Conservation (phyloP, 2,797 vertebrate genomes). For the Enteromius fasciolatus region DNA sequence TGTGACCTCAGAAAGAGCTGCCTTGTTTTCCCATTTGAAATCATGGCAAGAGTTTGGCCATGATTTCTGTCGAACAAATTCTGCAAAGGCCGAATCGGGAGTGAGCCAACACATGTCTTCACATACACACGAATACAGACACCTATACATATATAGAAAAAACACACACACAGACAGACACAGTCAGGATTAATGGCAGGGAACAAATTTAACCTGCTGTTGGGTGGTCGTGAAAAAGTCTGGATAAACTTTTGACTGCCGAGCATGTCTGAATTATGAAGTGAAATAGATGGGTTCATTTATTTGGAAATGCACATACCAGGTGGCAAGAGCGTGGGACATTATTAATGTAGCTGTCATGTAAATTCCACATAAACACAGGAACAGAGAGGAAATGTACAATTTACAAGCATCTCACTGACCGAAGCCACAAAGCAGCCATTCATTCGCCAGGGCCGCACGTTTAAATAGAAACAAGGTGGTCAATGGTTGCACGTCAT, state of each 20-base stretch:
- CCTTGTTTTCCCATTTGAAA: constrained; percentile 54
- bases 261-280: constrained; percentile 49
- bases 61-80: constrained; percentile 44
- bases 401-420: constrained; percentile 62
- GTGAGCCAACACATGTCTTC: constrained; percentile 5
- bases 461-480: constrained; percentile 62
- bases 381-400: constrained; percentile 60
- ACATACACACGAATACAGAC: constrained; percentile 24
- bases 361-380: constrained; percentile 63
- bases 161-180: background rate
- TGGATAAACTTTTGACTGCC: constrained; percentile 44
- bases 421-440: constrained; percentile 58
- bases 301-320: constrained; percentile 62
- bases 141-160: background rate
- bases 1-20: constrained; percentile 53
- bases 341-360: constrained; percentile 65
- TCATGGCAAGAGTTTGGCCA: constrained; percentile 35
- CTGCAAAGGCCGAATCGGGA: constrained; percentile 22
- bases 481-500: constrained; percentile 42
- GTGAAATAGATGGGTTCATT: constrained; percentile 59
- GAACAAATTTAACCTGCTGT: constrained; percentile 43
- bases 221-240: constrained; percentile 48
- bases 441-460: constrained; percentile 54
- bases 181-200: constrained; percentile 24
- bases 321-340: constrained; percentile 54